phyloP scores from a whole-genome alignment of 2,113 vertebrate species.

The Rhinopomastus cyanomelas region DNA sequence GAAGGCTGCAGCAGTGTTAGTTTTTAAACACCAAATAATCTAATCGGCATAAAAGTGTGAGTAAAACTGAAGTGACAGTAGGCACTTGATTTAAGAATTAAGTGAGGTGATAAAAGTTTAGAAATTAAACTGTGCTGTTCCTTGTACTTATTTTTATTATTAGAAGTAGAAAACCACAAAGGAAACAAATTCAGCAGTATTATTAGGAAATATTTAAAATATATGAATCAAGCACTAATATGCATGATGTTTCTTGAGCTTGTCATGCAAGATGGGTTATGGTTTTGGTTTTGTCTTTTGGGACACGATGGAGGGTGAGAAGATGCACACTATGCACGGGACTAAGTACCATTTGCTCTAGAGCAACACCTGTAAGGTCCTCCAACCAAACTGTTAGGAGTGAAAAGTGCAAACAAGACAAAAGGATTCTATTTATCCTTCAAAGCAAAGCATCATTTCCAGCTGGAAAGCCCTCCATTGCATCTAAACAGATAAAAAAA shows the following conservation, averaged over 20 bases:
- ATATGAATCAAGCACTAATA: not conserved
- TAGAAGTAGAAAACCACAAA: not conserved
- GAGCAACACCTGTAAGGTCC: not conserved
- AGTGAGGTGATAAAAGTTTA: not conserved
- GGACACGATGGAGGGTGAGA: fast-evolving
- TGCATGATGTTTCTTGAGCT: not conserved
- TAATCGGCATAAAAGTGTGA: not conserved
- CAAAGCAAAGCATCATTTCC: not conserved
- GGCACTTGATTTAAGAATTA: not conserved
- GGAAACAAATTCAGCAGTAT: not conserved
- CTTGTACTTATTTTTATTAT: not conserved
- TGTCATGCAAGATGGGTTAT: not conserved
- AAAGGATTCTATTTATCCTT: not conserved
- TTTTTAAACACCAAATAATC: not conserved
- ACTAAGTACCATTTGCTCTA: not conserved
- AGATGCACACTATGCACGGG: too few species aligned
- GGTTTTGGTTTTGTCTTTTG: not conserved
- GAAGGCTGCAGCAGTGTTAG: not conserved
- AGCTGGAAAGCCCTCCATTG: not conserved
- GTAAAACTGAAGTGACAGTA: not conserved
- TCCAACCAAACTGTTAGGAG: not conserved
- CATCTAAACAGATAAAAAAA: not conserved
- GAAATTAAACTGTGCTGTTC: not conserved
- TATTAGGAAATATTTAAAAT: not conserved
- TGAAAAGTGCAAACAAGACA: not conserved